Conservation (phyloP, 2,797 vertebrate genomes). For the Smutsia gigantea region DNA sequence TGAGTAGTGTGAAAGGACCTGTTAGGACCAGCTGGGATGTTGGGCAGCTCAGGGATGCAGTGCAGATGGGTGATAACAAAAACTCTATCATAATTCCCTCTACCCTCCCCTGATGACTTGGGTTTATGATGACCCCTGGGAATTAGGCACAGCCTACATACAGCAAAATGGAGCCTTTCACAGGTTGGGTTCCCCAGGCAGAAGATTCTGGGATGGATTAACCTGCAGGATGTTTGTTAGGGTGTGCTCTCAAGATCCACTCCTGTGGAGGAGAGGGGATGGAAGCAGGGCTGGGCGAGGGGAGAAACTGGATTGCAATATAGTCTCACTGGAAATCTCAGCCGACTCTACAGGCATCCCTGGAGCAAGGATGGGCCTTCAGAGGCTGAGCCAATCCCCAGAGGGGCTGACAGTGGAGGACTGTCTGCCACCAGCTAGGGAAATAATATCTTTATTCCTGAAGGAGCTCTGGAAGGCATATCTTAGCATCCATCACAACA, state of each 20-base stretch:
- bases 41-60: background rate
- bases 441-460: background rate
- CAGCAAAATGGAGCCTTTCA: background rate
- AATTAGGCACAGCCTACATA: background rate
- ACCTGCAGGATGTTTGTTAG: background rate
- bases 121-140: background rate
- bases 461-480: background rate
- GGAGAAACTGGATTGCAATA: background rate
- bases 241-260: background rate
- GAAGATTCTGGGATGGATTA: background rate
- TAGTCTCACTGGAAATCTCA: background rate
- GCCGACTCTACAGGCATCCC: background rate
- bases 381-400: background rate
- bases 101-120: background rate
- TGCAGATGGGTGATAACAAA: background rate
- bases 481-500: background rate
- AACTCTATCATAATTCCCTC: background rate
- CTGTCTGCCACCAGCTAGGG: too few relatives aligned
- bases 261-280: background rate
- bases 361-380: background rate
- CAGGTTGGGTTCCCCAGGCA: background rate
- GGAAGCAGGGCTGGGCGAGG: background rate
- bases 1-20: background rate
- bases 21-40: background rate
- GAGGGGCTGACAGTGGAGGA: background rate